Evolutionary conservation across 2,797 vertebrate species (phyloP).

Genomic region (Microctenopoma stevenorrisi): DNA sequence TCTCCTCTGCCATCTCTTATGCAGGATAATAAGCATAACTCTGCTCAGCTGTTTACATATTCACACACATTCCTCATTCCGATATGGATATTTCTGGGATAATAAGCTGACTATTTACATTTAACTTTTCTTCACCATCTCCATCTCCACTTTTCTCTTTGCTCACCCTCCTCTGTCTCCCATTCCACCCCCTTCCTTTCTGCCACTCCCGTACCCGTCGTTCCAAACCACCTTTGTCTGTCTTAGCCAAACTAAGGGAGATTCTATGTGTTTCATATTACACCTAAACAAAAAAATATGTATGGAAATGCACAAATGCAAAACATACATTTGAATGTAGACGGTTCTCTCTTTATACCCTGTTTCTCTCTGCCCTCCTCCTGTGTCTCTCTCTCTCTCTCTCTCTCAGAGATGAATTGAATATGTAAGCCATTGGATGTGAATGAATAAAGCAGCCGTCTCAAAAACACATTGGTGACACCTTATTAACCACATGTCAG

Average conservation of each 20-base stretch:
- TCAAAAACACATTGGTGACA: slow-evolving; percentile 83
- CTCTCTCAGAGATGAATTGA: slow-evolving; percentile 76
- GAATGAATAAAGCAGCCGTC: slow-evolving; percentile 81
- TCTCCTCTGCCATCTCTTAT: slow-evolving; percentile 59
- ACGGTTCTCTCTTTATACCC: neutral
- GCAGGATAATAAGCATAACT: slow-evolving; percentile 75
- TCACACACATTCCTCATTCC: slow-evolving; percentile 72
- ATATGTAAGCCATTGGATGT: slow-evolving; percentile 79
- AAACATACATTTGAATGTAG: neutral
- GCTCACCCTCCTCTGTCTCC: slow-evolving; percentile 5
- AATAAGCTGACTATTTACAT: slow-evolving; percentile 78
- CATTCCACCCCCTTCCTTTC: slow-evolving; percentile 16
- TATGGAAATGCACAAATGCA: neutral
- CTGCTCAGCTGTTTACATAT: slow-evolving; percentile 77
- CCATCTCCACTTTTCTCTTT: slow-evolving; percentile 38
- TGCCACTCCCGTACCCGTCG: slow-evolving; percentile 57
- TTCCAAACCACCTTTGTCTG: slow-evolving; percentile 45
- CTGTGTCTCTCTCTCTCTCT: slow-evolving; percentile 14
- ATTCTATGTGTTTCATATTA: neutral
- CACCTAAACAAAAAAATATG: neutral
- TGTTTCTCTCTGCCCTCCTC: slow-evolving; percentile 16
- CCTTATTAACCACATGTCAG: slow-evolving; percentile 84
- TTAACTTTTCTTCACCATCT: slow-evolving; percentile 60
- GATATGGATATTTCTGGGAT: slow-evolving; percentile 74
- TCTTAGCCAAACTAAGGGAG: slow-evolving; percentile 17